Conservation (phyloP, 2,888 invertebrate species). For the Camptogramma bilineatum region DNA sequence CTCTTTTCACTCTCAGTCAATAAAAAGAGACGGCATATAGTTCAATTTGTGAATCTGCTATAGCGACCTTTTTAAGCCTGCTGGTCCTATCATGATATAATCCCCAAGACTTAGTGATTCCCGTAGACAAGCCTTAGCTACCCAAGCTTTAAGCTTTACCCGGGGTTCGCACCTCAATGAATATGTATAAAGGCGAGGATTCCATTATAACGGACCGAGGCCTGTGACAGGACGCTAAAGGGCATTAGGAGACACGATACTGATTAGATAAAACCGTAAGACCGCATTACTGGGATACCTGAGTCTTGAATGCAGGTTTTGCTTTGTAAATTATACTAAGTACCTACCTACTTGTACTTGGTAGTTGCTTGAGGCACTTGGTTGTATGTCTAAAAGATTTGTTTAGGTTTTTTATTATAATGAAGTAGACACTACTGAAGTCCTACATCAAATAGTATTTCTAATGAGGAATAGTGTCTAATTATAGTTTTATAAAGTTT, state of each 20-base stretch:
- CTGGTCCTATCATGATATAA: background rate
- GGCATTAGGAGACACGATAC: conserved; percentile 17
- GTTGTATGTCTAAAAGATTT: too few species aligned
- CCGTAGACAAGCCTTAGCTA: background rate
- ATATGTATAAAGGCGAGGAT: background rate
- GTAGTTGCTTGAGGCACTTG: background rate
- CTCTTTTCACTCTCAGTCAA: too few species aligned
- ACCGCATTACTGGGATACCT: conserved; percentile 30
- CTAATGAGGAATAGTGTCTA: too few species aligned
- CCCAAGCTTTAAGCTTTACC: background rate
- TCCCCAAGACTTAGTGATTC: background rate
- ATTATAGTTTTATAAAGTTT: too few species aligned
- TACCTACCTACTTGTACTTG: background rate
- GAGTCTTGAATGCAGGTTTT: conserved; percentile 5
- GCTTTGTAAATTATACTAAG: background rate
- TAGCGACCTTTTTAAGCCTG: too few species aligned
- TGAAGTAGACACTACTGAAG: too few species aligned
- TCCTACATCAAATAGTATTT: too few species aligned
- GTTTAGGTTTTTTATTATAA: too few species aligned
- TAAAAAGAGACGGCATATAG: too few species aligned
- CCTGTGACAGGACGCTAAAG: conserved; percentile 18
- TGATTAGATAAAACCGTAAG: conserved; percentile 27
- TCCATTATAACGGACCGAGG: conserved; percentile 21
- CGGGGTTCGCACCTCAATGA: background rate
- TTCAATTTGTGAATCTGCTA: too few species aligned